A percentile compares a stretch with the other conserved stretches of the same genome.
Conservation (phyloP, 2,888 invertebrate genomes). For the Congeria kusceri region DNA sequence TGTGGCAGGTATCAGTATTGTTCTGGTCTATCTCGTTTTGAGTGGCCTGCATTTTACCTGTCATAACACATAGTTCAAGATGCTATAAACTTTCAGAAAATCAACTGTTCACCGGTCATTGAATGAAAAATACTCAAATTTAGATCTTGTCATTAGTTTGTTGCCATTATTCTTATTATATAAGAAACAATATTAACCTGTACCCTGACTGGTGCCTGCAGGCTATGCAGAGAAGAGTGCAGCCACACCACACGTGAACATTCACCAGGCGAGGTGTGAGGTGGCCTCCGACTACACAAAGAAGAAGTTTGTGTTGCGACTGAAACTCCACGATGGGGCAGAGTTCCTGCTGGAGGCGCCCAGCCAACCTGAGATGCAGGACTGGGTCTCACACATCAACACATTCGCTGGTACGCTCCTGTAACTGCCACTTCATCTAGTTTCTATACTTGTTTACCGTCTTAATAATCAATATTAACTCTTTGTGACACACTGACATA, state of each 20-base stretch:
- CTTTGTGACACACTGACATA: not conserved
- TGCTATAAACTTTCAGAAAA: too few species aligned
- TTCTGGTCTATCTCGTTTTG: too few species aligned
- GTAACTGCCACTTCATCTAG: not conserved
- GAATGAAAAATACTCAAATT: too few species aligned
- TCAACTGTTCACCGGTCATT: too few species aligned
- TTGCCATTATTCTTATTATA: too few species aligned
- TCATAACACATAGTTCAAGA: too few species aligned
- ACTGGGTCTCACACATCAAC: slow-evolving; percentile 96
- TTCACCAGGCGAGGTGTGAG: slow-evolving; percentile 92
- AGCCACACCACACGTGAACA: slow-evolving; percentile 93
- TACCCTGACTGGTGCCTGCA: slow-evolving; percentile 21
- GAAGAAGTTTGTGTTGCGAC: slow-evolving; percentile 93
- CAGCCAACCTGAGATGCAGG: slow-evolving; percentile 91
- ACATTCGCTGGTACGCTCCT: slow-evolving; percentile 91
- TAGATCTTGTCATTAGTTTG: too few species aligned
- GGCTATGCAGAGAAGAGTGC: slow-evolving; percentile 96
- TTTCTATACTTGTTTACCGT: not conserved
- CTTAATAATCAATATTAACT: not conserved
- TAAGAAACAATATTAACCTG: too few species aligned
- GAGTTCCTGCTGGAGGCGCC: slow-evolving; percentile 95
- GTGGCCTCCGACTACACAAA: slow-evolving; percentile 97
- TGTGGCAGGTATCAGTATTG: too few species aligned
- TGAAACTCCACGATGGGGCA: slow-evolving; percentile 95
- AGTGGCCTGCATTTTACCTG: too few species aligned